Percentiles rank a stretch among this genome's conserved stretches.
Evolutionary conservation across 2,113 vertebrate genomes (phyloP).

Genomic region (Paratilapia polleni): DNA sequence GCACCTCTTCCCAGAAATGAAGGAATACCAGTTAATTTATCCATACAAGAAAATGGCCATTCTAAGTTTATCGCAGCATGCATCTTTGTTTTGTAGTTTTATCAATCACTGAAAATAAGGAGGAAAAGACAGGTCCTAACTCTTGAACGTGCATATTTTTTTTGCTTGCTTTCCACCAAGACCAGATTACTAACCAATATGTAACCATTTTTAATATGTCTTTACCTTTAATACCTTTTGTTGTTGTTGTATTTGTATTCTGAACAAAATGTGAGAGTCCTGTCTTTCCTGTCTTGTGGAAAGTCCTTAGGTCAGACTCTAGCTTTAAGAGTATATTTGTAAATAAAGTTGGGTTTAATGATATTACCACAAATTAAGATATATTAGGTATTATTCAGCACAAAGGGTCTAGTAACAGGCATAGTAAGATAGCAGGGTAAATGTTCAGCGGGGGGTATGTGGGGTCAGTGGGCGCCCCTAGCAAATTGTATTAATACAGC

Average conservation of each 20-base stretch:
- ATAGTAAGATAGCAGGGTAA: not conserved
- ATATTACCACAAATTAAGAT: not conserved
- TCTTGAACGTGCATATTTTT: not conserved
- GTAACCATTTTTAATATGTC: not conserved
- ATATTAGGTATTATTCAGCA: not conserved
- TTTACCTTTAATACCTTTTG: too few relatives aligned
- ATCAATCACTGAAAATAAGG: not conserved
- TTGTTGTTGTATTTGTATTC: too few relatives aligned
- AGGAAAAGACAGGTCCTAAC: not conserved
- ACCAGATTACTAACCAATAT: not conserved
- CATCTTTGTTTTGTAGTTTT: not conserved
- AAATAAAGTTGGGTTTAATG: not conserved
- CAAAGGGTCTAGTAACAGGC: not conserved
- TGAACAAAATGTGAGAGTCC: not conserved
- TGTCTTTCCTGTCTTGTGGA: too few relatives aligned
- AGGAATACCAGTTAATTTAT: not conserved
- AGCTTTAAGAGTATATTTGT: not conserved
- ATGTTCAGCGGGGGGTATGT: not conserved
- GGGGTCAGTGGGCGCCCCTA: not conserved
- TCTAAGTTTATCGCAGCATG: not conserved
- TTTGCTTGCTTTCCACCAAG: not conserved
- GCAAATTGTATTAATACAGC: not conserved
- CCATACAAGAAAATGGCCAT: not conserved
- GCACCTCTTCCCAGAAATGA: not conserved
- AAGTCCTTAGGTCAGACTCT: not conserved